Evolutionary conservation across 2,888 invertebrate species (phyloP).

Genomic region (Neocrepidodera transversa): DNA sequence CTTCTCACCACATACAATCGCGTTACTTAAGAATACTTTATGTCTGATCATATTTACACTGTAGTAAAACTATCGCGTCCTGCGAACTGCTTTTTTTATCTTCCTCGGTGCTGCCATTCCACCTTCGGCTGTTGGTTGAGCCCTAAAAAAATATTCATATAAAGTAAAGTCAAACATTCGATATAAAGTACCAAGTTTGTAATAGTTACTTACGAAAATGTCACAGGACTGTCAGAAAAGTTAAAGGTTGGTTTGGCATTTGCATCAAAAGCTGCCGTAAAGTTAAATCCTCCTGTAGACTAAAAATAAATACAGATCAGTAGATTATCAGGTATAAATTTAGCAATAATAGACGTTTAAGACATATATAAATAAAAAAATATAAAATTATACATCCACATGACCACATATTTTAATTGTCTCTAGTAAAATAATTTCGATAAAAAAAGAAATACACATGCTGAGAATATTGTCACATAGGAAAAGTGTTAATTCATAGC

Average conservation of each 20-base stretch:
- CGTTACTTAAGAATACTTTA: conserved; percentile 27
- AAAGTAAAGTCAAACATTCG: too few relatives aligned
- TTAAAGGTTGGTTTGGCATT: conserved; percentile 61
- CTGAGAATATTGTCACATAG: too few relatives aligned
- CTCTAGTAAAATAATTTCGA: too few relatives aligned
- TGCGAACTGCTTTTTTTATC: conserved; percentile 62
- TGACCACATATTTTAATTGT: too few relatives aligned
- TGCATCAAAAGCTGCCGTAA: conserved; percentile 58
- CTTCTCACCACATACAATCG: conserved; percentile 25
- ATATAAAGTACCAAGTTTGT: too few relatives aligned
- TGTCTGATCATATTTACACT: conserved; percentile 33
- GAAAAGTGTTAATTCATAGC: too few relatives aligned
- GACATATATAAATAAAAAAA: too few relatives aligned
- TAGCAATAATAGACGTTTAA: too few relatives aligned
- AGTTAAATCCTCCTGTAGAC: conserved; percentile 53
- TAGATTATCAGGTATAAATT: too few relatives aligned
- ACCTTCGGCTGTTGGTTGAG: conserved; percentile 45
- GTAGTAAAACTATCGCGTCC: conserved; percentile 52
- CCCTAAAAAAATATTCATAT: conserved; percentile 50
- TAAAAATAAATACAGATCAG: too few relatives aligned
- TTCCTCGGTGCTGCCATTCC: conserved; percentile 52
- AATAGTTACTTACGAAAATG: conserved; percentile 64
- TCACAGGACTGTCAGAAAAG: conserved; percentile 61
- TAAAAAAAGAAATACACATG: too few relatives aligned
- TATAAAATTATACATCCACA: too few relatives aligned